A percentile compares a stretch with the other conserved stretches of the same genome.
Conservation (phyloP, 1,140 invertebrate species). For the Atta cephalotes region DNA sequence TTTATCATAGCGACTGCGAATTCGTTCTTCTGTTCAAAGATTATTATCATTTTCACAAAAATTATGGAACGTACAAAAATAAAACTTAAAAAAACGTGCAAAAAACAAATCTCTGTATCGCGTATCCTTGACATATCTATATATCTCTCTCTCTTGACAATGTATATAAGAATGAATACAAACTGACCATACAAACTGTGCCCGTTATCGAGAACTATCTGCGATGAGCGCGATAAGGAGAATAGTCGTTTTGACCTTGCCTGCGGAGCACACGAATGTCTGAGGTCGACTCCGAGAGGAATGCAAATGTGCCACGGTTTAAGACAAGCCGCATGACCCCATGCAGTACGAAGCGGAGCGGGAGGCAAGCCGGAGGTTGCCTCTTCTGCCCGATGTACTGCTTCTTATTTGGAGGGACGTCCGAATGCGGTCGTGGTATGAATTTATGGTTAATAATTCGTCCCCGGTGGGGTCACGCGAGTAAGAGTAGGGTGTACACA, state of each 20-base stretch:
- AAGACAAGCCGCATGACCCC: conserved; percentile 65
- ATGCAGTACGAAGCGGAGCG: conserved; percentile 7
- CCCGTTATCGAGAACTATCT: conserved; percentile 46
- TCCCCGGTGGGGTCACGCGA: conserved; percentile 40
- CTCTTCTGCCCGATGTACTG: conserved; percentile 46
- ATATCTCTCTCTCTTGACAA: conserved; percentile 28
- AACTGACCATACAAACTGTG: neutral
- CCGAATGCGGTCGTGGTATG: conserved; percentile 50
- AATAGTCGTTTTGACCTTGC: conserved; percentile 51
- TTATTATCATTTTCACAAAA: neutral
- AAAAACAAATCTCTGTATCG: conserved; percentile 9
- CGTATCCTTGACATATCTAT: conserved; percentile 11
- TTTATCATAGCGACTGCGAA: neutral
- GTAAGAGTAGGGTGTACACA: neutral
- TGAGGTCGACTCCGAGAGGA: conserved; percentile 57
- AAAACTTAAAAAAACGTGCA: neutral
- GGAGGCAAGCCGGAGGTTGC: conserved; percentile 15
- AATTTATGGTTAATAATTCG: conserved; percentile 74
- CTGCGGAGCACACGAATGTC: conserved; percentile 57
- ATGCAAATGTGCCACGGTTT: conserved; percentile 71
- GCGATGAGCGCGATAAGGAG: conserved; percentile 48
- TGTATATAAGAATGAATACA: conserved; percentile 9
- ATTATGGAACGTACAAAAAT: neutral
- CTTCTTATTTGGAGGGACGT: conserved; percentile 65
- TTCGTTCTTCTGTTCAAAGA: neutral